phyloP scores from a whole-genome alignment of 2,797 vertebrate genomes.

The Ctenochaetus hawaiiensis region DNA sequence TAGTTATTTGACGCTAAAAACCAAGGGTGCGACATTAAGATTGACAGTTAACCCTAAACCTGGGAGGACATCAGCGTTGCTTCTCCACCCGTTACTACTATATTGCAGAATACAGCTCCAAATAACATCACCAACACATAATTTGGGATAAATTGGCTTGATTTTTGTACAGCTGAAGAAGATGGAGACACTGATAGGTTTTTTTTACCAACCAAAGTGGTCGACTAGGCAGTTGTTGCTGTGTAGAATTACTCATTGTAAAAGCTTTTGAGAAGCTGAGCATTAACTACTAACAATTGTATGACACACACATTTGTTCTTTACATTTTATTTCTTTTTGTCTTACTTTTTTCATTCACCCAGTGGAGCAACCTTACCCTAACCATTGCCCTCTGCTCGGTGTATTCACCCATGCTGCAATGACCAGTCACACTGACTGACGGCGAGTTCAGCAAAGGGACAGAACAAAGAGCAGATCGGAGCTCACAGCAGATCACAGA shows the following conservation, averaged over 20 bases:
- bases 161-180: no score
- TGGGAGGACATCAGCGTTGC: no score
- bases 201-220: not conserved
- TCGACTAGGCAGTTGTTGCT: not conserved
- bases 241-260: no score
- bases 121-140: no score
- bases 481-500: conserved; percentile 57
- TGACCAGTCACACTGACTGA: conserved; percentile 9
- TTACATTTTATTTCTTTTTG: conserved; percentile 11
- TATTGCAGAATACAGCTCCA: no score
- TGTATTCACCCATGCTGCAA: conserved; percentile 46
- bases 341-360: conserved; percentile 31
- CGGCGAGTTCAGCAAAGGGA: conserved; percentile 40
- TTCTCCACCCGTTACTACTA: no score
- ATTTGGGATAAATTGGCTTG: no score
- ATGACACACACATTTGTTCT: conserved; percentile 10
- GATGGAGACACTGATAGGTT: no score
- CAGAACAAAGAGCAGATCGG: conserved; percentile 50
- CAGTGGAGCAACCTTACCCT: conserved; percentile 22
- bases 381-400: conserved; percentile 40
- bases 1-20: no score
- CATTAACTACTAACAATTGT: not conserved
- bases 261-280: not conserved
- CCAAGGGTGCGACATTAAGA: no score
- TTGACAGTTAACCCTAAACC: no score